These are phyloP conservation scores for human DNA, from an alignment of 2,113 vertebrate species.

Conservation along the genomic window GRCh38 chr12:62409001-62409500, in stretches of 20 bases:
- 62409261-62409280: constrained; percentile 12
- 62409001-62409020: constrained; percentile 32
- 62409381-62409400: constrained; percentile 10
- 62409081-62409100: constrained; percentile 41
- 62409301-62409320: not conserved
- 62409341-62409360: not conserved
- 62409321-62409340: not conserved
- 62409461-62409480: constrained; percentile 39
- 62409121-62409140: constrained; percentile 61
- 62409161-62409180: not conserved
- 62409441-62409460: constrained; percentile 37
- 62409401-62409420: constrained; percentile 41
- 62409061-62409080: constrained; percentile 1
- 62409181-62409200: constrained; percentile 10
- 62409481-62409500: constrained; percentile 61
- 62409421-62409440: constrained; percentile 50
- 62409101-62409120: constrained; percentile 43
- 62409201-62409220: not conserved
- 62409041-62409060: not conserved
- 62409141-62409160: not conserved
- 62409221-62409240: not conserved
- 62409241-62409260: not conserved
- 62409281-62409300: not conserved
- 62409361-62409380: constrained; percentile 6
- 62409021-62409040: constrained; percentile 12